Evolutionary conservation across 37 sponge, comb jelly and placozoan genomes (phyloP).

Genomic region (Ianthella basta): DNA sequence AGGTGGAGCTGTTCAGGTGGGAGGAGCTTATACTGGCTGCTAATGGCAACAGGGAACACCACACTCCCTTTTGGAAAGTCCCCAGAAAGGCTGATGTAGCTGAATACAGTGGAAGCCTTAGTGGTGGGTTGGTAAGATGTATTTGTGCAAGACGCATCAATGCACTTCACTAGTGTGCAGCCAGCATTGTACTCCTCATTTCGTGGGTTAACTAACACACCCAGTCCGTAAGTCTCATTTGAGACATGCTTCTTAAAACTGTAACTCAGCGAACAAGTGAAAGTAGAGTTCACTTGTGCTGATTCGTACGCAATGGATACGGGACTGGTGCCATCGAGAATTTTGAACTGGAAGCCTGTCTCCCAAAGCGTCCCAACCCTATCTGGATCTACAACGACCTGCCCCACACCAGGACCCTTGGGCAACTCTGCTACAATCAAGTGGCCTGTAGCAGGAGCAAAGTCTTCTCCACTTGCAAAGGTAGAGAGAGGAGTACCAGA

Average conservation of each 20-base stretch:
- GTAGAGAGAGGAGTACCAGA: slow-evolving; percentile 16
- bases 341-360: neutral
- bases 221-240: neutral
- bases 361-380: neutral
- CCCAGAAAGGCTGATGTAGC: neutral
- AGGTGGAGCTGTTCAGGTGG: no score
- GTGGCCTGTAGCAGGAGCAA: neutral
- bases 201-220: neutral
- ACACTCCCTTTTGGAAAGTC: neutral
- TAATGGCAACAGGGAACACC: neutral
- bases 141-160: neutral
- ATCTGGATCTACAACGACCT: neutral
- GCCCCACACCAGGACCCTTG: no score
- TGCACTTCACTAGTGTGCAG: neutral
- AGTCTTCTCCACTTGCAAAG: neutral
- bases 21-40: neutral
- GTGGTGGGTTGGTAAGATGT: neutral
- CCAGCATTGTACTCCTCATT: neutral
- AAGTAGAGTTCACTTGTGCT: neutral
- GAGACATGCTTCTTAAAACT: neutral
- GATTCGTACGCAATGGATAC: neutral
- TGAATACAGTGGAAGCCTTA: neutral
- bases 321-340: neutral
- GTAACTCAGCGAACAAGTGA: neutral
- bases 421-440: neutral